A percentile compares a stretch with the other conserved stretches of the same genome.
Evolutionary conservation across 2,113 vertebrate species (phyloP).

Genomic region (Bos indicus): DNA sequence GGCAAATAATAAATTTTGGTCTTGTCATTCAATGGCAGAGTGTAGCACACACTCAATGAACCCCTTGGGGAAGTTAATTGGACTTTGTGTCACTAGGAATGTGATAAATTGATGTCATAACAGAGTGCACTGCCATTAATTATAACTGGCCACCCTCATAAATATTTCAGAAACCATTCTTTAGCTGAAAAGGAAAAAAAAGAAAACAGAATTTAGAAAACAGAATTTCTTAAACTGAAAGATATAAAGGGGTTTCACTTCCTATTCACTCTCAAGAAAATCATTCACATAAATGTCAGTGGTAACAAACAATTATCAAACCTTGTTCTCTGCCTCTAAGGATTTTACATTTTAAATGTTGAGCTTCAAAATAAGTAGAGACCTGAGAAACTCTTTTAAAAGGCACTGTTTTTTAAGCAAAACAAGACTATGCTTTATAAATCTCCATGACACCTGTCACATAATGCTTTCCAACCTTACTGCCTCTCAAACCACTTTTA

Average conservation of each 20-base stretch:
- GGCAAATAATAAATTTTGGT: conserved; percentile 19
- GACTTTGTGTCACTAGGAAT: neutral
- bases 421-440: neutral
- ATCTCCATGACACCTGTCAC: neutral
- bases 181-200: neutral
- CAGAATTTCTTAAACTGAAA: conserved; percentile 8
- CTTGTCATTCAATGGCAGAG: neutral
- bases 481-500: neutral
- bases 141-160: conserved; percentile 22
- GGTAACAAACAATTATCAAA: neutral
- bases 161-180: conserved; percentile 56
- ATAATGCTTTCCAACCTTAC: neutral
- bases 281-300: neutral
- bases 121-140: conserved; percentile 18
- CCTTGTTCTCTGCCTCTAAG: neutral
- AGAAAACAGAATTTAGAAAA: conserved; percentile 21
- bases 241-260: neutral
- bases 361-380: conserved; percentile 31
- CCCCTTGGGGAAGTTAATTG: conserved; percentile 15
- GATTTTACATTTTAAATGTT: neutral
- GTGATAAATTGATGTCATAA: conserved; percentile 13
- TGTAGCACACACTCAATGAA: conserved; percentile 2
- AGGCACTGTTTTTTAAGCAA: neutral
- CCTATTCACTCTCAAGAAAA: neutral
- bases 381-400: neutral